A percentile compares a stretch with the other conserved stretches of the same genome.
Evolutionary conservation across 2,888 invertebrate species (phyloP).

Genomic region (Tetrapedia diversipes): DNA sequence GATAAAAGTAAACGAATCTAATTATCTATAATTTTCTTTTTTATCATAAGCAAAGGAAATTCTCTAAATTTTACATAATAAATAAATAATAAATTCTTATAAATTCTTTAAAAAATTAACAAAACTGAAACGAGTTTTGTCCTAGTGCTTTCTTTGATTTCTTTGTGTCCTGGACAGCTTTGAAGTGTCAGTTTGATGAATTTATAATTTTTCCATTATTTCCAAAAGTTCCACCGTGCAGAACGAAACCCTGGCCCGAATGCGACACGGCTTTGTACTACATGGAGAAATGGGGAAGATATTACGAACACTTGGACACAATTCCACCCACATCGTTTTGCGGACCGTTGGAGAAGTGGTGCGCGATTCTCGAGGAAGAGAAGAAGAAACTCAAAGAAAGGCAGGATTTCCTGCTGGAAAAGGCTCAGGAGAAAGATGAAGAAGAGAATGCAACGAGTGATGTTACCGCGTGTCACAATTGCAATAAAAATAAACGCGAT

Average conservation of each 20-base stretch:
- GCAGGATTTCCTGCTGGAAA: no score
- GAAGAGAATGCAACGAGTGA: not conserved
- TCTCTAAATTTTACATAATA: no score
- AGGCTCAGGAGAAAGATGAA: not conserved
- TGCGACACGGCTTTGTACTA: conserved; percentile 64
- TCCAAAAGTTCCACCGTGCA: conserved; percentile 39
- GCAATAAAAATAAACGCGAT: not conserved
- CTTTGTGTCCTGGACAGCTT: not conserved
- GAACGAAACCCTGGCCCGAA: conserved; percentile 56
- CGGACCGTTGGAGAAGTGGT: conserved; percentile 57
- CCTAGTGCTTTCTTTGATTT: no score
- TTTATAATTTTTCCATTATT: not conserved
- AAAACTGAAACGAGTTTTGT: no score
- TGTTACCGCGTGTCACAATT: not conserved
- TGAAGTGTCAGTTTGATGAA: not conserved
- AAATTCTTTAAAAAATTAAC: no score
- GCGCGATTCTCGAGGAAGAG: conserved; percentile 20
- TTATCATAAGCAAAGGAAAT: no score
- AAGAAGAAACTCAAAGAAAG: conserved; percentile 1
- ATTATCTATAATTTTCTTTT: no score
- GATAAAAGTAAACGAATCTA: no score
- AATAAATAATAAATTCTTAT: no score
- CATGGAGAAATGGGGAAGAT: conserved; percentile 60
- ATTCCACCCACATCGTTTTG: conserved; percentile 62
- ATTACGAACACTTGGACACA: conserved; percentile 59